Evolutionary conservation across 2,113 vertebrate species (phyloP).

Genomic region (Dascyllus trimaculatus): DNA sequence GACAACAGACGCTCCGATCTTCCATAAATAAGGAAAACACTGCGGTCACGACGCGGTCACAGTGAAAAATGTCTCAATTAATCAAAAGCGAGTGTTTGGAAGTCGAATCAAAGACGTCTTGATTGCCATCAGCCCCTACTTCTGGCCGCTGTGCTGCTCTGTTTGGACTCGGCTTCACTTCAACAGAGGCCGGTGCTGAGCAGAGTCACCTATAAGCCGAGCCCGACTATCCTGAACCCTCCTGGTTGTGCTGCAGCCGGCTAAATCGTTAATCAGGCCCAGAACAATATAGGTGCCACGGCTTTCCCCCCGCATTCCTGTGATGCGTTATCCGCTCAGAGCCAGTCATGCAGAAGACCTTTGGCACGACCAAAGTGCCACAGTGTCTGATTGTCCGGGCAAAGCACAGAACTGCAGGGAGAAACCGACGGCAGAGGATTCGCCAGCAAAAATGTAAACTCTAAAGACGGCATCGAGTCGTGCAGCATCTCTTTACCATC

Average conservation of each 20-base stretch:
- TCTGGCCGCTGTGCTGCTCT: not conserved
- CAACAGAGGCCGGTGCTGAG: constrained; percentile 6
- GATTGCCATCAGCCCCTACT: constrained; percentile 7
- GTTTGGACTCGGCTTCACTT: constrained; percentile 14
- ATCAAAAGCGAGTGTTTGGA: constrained; percentile 30
- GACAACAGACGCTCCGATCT: constrained; percentile 7
- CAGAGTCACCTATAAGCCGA: constrained; percentile 10
- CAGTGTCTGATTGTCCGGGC: constrained; percentile 59
- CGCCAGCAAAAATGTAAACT: not conserved
- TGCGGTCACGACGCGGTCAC: constrained; percentile 1
- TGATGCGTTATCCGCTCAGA: constrained; percentile 64
- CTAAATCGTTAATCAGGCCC: constrained; percentile 54
- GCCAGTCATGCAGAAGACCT: constrained; percentile 75
- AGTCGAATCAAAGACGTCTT: constrained; percentile 1
- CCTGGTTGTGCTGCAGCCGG: constrained; percentile 7
- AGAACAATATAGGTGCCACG: constrained; percentile 59
- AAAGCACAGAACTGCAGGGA: constrained; percentile 24
- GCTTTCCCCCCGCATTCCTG: constrained; percentile 73
- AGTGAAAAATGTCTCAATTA: constrained; percentile 30
- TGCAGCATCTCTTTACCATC: too few relatives aligned
- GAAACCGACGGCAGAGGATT: constrained; percentile 2
- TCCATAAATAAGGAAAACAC: constrained; percentile 20
- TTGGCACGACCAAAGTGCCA: constrained; percentile 67
- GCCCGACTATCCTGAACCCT: constrained; percentile 11
- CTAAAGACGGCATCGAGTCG: not conserved